Base-by-base conservation (phyloP, 2,113 vertebrate genomes). In the Trichomycterus rosablanca region DNA sequence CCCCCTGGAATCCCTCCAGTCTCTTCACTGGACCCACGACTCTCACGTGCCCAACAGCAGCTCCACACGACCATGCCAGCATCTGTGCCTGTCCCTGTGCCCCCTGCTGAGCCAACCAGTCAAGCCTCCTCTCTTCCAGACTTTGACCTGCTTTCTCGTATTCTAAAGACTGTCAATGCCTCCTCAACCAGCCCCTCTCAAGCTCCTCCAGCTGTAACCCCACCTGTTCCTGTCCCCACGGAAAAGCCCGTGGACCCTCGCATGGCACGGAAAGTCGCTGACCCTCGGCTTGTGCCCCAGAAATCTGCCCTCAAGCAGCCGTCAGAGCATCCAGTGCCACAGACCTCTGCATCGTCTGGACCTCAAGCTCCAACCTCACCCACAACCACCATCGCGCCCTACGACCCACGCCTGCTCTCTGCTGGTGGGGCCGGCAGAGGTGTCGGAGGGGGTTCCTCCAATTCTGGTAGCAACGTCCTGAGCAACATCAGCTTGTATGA, bases 401-500 rank as follows among this genome's bases (percentile, higher is more conserved):
- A 97, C 0, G 94, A 97, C 58, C 93, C 95, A 0, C 74, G 94
- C 0, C 15, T 97, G 16, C 81, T 95, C 40, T 89, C 92, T 0
- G 84, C 90, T 0, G 93, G 90, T 0, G 91, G 89, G 2, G 63
- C 75, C 0, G 80, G 81, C 18, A 52, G 77, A 78, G 63, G 85
- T 51, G 81, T 84, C 43, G 70, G 81, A 44, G 1, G 68, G 0
- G 79, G 83, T 0, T 40, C 81, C 26, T 50, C 82, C 0, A 81
- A 84, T 18, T 89, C 60, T 19, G 40, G 92, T 44, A 90, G 91
- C 80, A 93, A 84, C 0, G 91, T 97, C 49, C 81, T 97, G 7
- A 95, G 92, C 2, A 82, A 81, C 71, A 97, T 97, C 74, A 96
- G 94, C 51, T 74, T 97, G 0, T 97, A 97, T 1, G 92, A 97